phyloP scores from a whole-genome alignment of 1,140 invertebrate genomes.

The Pogonomyrmex californicus region DNA sequence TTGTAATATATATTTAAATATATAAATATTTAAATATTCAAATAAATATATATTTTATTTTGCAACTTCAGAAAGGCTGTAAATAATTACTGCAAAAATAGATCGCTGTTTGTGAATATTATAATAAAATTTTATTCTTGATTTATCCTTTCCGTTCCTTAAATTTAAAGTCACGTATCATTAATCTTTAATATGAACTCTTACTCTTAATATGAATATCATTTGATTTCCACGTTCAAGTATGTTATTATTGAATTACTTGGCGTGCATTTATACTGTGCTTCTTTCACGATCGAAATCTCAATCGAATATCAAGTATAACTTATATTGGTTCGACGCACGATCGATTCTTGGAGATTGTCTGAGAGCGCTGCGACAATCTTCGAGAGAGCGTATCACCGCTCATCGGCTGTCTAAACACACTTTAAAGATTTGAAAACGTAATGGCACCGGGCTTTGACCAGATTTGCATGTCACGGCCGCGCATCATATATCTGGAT shows the following conservation, averaged over 20 bases:
- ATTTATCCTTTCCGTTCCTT: too few relatives aligned
- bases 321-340: background rate
- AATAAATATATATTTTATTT: background rate
- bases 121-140: background rate
- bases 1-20: too few relatives aligned
- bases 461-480: constrained; percentile 87
- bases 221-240: background rate
- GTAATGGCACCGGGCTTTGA: constrained; percentile 86
- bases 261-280: background rate
- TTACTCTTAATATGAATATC: background rate
- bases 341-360: constrained; percentile 55
- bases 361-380: constrained; percentile 34
- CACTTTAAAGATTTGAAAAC: constrained; percentile 88
- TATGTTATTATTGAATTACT: background rate
- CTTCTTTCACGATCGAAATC: background rate
- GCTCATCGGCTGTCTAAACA: constrained; percentile 85
- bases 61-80: background rate
- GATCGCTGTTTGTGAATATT: background rate
- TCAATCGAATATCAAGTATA: background rate
- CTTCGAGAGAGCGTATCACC: constrained; percentile 65
- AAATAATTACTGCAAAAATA: background rate
- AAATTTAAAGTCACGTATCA: background rate
- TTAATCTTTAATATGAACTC: background rate
- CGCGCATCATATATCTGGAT: constrained; percentile 87
- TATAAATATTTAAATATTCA: too few relatives aligned